Percentiles rank a stretch among this genome's conserved stretches.
Evolutionary conservation across 1,140 invertebrate species (phyloP).

Genomic region (Eriocheir sinensis): DNA sequence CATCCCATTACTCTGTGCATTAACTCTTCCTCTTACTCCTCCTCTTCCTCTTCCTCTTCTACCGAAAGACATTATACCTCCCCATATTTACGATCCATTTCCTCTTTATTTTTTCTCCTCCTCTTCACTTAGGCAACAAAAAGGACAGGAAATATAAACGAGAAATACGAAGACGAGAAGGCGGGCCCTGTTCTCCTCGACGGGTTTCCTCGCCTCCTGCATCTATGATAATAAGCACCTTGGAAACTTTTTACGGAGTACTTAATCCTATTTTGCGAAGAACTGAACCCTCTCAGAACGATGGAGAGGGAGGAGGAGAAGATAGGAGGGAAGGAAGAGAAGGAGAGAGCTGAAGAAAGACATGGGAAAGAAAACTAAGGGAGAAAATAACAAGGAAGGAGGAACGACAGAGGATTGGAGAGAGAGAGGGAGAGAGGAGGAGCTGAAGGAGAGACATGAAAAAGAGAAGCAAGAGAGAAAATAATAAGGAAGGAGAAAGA

Average conservation of each 20-base stretch:
- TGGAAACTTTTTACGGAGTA: slow-evolving; percentile 15
- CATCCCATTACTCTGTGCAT: no score
- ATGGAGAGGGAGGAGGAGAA: background rate
- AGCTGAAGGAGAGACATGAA: no score
- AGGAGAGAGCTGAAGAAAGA: background rate
- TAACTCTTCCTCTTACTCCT: background rate
- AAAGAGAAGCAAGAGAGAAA: no score
- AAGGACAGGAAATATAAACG: background rate
- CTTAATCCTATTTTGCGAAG: slow-evolving; percentile 13
- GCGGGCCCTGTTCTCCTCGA: background rate
- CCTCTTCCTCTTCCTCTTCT: background rate
- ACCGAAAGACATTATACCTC: background rate
- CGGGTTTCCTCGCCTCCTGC: background rate
- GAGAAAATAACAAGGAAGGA: no score
- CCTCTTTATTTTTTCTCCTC: background rate
- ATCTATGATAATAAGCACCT: slow-evolving; percentile 16
- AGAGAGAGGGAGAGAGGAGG: no score
- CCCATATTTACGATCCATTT: background rate
- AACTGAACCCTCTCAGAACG: background rate
- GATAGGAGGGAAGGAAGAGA: background rate
- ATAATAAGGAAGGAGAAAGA: no score
- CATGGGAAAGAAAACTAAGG: background rate
- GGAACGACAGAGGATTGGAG: no score
- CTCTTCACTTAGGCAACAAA: slow-evolving; percentile 2
- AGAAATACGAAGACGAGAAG: background rate